phyloP scores from a whole-genome alignment of 2,888 invertebrate genomes.

The Coleophora flavipennella region DNA sequence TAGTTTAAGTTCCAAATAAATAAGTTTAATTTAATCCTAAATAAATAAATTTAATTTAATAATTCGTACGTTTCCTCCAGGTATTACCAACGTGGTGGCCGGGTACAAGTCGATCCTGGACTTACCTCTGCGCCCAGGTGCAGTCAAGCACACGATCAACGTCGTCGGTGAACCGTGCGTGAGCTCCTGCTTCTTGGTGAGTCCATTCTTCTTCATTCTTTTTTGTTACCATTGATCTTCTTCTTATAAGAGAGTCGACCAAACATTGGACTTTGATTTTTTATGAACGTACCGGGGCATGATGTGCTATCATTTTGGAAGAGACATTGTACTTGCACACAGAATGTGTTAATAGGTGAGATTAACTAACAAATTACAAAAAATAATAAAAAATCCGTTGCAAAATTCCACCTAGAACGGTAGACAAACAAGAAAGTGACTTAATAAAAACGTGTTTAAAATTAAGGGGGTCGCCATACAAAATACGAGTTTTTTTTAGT shows the following conservation, averaged over 20 bases:
- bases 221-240: not conserved
- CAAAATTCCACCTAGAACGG: no score
- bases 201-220: conserved; percentile 16
- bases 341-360: no score
- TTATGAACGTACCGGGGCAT: not conserved
- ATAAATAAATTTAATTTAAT: no score
- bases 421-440: no score
- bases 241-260: not conserved
- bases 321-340: no score
- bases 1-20: no score
- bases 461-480: no score
- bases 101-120: conserved; percentile 76
- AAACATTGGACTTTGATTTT: not conserved
- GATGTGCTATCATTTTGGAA: not conserved
- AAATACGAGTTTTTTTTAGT: no score
- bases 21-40: no score
- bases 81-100: conserved; percentile 68
- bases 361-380: no score
- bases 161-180: conserved; percentile 76
- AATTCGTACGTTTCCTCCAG: conserved; percentile 47
- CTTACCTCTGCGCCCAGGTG: conserved; percentile 83
- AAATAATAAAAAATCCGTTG: no score
- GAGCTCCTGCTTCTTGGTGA: conserved; percentile 69
- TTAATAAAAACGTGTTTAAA: no score
- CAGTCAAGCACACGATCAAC: conserved; percentile 80